Conservation (phyloP, 2,888 invertebrate species). For the Ochlodes sylvanus region DNA sequence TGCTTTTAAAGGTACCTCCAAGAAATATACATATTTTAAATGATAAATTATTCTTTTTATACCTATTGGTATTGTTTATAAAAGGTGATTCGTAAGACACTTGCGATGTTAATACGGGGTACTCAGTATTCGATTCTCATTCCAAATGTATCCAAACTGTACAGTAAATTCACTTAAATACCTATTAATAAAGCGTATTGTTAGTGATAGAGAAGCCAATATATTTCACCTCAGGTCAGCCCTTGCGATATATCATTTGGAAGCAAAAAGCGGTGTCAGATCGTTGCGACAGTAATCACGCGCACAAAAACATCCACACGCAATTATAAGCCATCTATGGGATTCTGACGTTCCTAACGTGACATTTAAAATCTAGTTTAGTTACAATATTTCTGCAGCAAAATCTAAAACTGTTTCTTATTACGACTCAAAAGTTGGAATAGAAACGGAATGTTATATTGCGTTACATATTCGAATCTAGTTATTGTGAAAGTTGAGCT, state of each 20-base stretch:
- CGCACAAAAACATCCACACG: conserved; percentile 69
- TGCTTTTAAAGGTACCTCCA: too few relatives aligned
- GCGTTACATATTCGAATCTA: neutral
- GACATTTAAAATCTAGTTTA: conserved; percentile 63
- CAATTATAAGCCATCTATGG: conserved; percentile 82
- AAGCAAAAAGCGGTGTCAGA: conserved; percentile 75
- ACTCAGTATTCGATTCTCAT: too few relatives aligned
- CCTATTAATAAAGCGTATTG: neutral
- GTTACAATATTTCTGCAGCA: conserved; percentile 16
- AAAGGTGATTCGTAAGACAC: too few relatives aligned
- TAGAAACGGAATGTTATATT: neutral
- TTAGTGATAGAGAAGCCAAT: conserved; percentile 27
- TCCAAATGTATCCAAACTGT: neutral
- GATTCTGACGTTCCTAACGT: conserved; percentile 71
- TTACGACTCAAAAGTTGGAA: neutral
- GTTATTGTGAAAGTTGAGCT: too few relatives aligned
- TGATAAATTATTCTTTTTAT: too few relatives aligned
- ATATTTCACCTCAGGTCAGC: conserved; percentile 22
- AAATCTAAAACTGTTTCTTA: conserved; percentile 1
- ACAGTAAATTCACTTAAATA: neutral
- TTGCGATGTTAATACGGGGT: too few relatives aligned
- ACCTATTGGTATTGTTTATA: too few relatives aligned
- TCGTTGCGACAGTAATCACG: conserved; percentile 72
- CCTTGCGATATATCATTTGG: conserved; percentile 72
- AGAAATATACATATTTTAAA: too few relatives aligned